These are phyloP conservation scores for Amblyjoppa proteus DNA, from an alignment of 2,888 invertebrate genomes.

Conservation along the genomic window DNA sequence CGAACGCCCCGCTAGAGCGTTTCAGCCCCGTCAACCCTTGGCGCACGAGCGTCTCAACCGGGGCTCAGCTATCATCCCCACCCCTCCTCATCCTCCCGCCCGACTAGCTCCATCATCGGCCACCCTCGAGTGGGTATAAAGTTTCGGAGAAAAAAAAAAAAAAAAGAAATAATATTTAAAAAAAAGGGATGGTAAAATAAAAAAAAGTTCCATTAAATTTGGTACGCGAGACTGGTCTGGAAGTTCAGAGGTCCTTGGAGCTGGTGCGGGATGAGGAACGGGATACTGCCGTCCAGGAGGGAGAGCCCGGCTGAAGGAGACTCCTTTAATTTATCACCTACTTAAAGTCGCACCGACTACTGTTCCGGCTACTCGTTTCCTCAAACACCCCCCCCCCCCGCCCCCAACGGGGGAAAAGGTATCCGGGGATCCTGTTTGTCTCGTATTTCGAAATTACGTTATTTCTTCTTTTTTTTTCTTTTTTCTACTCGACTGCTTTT, in stretches of 20 bases:
- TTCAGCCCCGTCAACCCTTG: constrained; percentile 13
- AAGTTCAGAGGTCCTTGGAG: constrained; percentile 16
- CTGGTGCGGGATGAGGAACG: constrained; percentile 53
- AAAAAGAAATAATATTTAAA: neutral
- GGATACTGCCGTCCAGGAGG: constrained; percentile 10
- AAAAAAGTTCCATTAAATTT: constrained; percentile 77
- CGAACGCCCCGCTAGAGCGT: constrained; percentile 48
- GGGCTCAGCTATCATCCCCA: constrained; percentile 69
- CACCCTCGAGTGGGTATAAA: constrained; percentile 74
- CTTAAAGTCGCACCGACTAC: constrained; percentile 75
- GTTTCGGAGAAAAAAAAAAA: constrained; percentile 69
- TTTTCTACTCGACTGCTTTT: neutral
- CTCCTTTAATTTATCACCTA: constrained; percentile 82
- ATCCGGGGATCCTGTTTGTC: constrained; percentile 58
- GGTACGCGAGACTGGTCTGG: constrained; percentile 71
- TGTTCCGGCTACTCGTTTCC: constrained; percentile 31
- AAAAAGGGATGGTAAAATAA: constrained; percentile 51
- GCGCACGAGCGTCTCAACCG: constrained; percentile 75
- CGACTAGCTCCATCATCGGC: constrained; percentile 1
- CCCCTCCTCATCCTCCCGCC: neutral
- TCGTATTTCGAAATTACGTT: constrained; percentile 66
- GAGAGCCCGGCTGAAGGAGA: constrained; percentile 65
- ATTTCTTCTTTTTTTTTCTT: neutral
- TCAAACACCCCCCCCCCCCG: neutral
- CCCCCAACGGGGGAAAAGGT: neutral